These are phyloP conservation scores for Gryllus longicercus DNA, from an alignment of 2,888 invertebrate genomes.

Conservation along the genomic window DNA sequence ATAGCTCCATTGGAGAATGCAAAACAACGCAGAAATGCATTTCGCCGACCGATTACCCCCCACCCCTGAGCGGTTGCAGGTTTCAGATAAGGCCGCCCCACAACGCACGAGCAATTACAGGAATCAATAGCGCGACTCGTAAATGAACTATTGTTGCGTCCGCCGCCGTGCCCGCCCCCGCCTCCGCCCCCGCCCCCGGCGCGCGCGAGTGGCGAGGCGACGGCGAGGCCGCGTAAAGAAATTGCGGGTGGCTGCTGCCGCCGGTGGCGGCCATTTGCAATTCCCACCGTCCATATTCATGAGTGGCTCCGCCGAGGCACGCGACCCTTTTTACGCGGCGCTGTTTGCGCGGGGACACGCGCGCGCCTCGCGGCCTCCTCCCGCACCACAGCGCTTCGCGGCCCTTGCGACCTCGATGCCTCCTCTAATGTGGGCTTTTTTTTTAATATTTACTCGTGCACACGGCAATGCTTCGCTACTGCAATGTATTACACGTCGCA, in stretches of 20 bases:
- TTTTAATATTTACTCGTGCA: too few species aligned
- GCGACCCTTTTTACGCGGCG: not conserved
- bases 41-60: not conserved
- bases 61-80: not conserved
- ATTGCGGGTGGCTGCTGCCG: not conserved
- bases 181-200: not conserved
- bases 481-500: too few species aligned
- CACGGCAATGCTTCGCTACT: too few species aligned
- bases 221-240: not conserved
- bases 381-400: too few species aligned
- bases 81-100: not conserved
- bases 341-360: too few species aligned
- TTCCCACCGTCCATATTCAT: not conserved
- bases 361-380: too few species aligned
- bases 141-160: not conserved
- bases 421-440: too few species aligned
- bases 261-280: not conserved
- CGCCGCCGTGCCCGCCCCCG: not conserved
- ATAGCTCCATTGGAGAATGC: not conserved
- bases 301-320: not conserved
- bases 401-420: too few species aligned
- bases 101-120: not conserved
- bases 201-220: too few species aligned
- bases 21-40: not conserved
- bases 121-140: not conserved